Evolutionary conservation across 2,797 vertebrate species (phyloP).

Genomic region (Dallia pectoralis): DNA sequence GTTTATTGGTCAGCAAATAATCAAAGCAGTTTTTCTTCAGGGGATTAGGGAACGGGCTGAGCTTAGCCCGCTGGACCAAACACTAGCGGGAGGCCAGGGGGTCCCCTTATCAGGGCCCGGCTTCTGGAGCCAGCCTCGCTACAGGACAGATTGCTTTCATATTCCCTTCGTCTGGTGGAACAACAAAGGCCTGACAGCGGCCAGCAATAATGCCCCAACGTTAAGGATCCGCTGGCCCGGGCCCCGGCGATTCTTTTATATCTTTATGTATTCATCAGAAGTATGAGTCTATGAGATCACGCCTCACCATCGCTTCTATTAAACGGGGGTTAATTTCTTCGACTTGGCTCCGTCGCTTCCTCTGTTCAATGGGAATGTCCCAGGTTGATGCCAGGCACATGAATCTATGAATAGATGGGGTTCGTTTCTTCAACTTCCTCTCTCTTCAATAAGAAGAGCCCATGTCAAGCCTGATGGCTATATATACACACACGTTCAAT

Average conservation of each 20-base stretch:
- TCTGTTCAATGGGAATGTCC: not conserved
- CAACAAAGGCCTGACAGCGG: slow-evolving; percentile 87
- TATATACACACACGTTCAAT: not conserved
- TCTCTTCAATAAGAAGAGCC: not conserved
- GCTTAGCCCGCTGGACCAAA: slow-evolving; percentile 41
- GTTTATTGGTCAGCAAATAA: slow-evolving; percentile 96
- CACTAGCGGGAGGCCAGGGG: slow-evolving; percentile 78
- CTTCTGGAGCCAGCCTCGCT: slow-evolving; percentile 90
- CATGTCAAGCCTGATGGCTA: not conserved
- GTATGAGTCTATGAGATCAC: slow-evolving; percentile 48
- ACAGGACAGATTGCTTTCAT: slow-evolving; percentile 95
- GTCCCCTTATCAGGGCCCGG: slow-evolving; percentile 91
- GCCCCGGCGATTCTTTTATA: slow-evolving; percentile 54
- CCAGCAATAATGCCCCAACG: slow-evolving; percentile 78
- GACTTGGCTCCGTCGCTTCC: not conserved
- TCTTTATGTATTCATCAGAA: slow-evolving; percentile 85
- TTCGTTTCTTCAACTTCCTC: not conserved
- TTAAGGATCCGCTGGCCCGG: slow-evolving; percentile 40
- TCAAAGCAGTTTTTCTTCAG: slow-evolving; percentile 82
- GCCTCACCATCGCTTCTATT: not conserved
- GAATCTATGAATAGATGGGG: not conserved
- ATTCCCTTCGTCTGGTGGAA: slow-evolving; percentile 84
- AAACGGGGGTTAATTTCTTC: slow-evolving; percentile 5
- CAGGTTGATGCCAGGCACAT: not conserved
- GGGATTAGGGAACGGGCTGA: slow-evolving; percentile 89